Evolutionary conservation across 1,140 invertebrate genomes (phyloP).

Genomic region (Oreohelix idahoensis): DNA sequence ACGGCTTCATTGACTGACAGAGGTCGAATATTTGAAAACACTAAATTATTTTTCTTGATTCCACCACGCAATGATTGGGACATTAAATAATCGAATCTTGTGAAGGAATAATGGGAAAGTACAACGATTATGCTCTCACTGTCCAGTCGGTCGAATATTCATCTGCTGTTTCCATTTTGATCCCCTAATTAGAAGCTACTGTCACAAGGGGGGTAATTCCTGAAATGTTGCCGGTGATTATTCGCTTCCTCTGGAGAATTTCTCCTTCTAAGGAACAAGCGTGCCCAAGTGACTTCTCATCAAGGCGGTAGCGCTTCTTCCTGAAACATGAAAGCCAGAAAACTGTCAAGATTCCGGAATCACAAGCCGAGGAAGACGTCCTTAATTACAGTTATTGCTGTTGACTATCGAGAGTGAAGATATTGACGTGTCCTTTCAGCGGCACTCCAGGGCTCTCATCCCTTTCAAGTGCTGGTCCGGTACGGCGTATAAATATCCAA

Average conservation of each 20-base stretch:
- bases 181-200: not conserved
- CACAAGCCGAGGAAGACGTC: not conserved
- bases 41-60: too few relatives aligned
- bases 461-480: not conserved
- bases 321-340: not conserved
- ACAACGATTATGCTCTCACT: too few relatives aligned
- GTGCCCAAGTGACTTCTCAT: constrained; percentile 6
- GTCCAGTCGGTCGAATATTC: not conserved
- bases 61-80: too few relatives aligned
- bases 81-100: too few relatives aligned
- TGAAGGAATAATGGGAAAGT: too few relatives aligned
- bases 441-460: not conserved
- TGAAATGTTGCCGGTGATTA: constrained; percentile 17
- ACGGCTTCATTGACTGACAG: too few relatives aligned
- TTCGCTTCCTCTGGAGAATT: constrained; percentile 5
- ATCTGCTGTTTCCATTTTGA: not conserved
- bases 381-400: constrained; percentile 34
- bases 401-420: not conserved
- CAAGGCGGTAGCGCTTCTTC: not conserved
- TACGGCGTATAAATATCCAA: not conserved
- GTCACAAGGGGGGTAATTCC: constrained; percentile 13
- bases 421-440: constrained; percentile 19
- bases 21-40: too few relatives aligned
- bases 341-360: constrained; percentile 16
- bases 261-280: not conserved